Evolutionary conservation across 2,113 vertebrate genomes (phyloP), one percentile per base, ranked within the genome.

Genomic region (Alligator sinensis): DNA sequence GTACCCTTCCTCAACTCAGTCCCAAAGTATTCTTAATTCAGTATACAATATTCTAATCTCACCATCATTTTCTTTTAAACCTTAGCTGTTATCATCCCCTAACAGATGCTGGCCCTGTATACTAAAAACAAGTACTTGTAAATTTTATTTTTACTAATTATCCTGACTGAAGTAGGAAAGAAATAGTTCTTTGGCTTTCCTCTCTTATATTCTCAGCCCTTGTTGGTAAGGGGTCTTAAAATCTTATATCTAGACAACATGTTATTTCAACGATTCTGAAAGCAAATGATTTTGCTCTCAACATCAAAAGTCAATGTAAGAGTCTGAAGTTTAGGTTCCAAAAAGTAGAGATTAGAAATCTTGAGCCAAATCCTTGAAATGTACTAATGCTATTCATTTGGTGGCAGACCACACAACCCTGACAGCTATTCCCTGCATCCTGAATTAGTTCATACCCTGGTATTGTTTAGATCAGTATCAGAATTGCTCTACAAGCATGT

Each of bases 321-420:
- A 4, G 90, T 63, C 80, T 64, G 77, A 77, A 28, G 5, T 77
- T 61, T 1, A 2, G 24, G 13, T 34, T 10, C 30, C 89, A 81
- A 61, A 89, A 82, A 30, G 4, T 75, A 75, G 5, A 38, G 68
- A 72, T 38, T 11, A 70, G 3, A 72, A 47, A 16, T 75, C 13
- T 12, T 14, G 28, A 58, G 47, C 0, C 1, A 58, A 84, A 70
- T 28, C 28, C 11, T 9, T 1, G 1, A 27, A 9, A 11, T 34
- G 12, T 66, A 58, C 5, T n/a, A 30, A 13, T 80, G 72, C 12
- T 77, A 58, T 22, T 11, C 25, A 22, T 38, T 11, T 55, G 72
- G 3, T 64, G 58, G 12, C 68, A 19, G 13, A 15, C 22, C 28
- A 1, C 17, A 21, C n/a, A 7, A 10, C 9, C 66, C 11, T 21